These are phyloP conservation scores for Emydocephalus ijimae DNA, from an alignment of 2,113 vertebrate species.

Conservation along the genomic window DNA sequence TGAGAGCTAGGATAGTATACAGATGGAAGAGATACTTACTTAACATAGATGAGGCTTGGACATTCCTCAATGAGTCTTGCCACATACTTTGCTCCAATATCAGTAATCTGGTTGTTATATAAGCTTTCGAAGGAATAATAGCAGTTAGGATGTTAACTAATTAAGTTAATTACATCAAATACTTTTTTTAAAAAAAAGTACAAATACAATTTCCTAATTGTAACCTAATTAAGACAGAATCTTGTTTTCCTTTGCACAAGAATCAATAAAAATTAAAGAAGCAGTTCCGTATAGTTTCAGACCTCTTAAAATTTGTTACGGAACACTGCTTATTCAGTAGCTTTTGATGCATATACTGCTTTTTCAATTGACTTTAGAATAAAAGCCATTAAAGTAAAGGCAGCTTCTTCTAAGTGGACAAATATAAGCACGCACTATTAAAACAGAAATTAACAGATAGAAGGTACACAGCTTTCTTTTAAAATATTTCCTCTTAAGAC, in stretches of 20 bases:
- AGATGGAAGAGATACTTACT: conserved; percentile 71
- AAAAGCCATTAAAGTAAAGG: not conserved
- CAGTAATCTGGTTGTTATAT: conserved; percentile 92
- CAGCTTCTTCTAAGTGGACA: not conserved
- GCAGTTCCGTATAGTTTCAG: not conserved
- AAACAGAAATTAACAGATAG: not conserved
- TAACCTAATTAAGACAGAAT: not conserved
- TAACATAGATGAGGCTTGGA: conserved; percentile 76
- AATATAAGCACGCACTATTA: not conserved
- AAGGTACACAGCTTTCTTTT: not conserved
- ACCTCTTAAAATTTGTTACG: not conserved
- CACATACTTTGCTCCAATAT: conserved; percentile 81
- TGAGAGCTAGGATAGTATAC: not conserved
- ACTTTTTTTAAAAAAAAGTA: not conserved
- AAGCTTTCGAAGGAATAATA: conserved; percentile 75
- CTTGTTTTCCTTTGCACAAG: not conserved
- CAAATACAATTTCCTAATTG: not conserved
- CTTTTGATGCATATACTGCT: not conserved
- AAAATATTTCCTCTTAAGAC: not conserved
- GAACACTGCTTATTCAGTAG: not conserved
- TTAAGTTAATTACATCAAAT: conserved; percentile 16
- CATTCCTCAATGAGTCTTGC: conserved; percentile 87
- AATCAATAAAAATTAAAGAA: not conserved
- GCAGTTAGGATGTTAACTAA: conserved; percentile 36
- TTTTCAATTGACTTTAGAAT: not conserved